Conservation (phyloP, 1,140 invertebrate species). For the Trachymyrmex cornetzi region DNA sequence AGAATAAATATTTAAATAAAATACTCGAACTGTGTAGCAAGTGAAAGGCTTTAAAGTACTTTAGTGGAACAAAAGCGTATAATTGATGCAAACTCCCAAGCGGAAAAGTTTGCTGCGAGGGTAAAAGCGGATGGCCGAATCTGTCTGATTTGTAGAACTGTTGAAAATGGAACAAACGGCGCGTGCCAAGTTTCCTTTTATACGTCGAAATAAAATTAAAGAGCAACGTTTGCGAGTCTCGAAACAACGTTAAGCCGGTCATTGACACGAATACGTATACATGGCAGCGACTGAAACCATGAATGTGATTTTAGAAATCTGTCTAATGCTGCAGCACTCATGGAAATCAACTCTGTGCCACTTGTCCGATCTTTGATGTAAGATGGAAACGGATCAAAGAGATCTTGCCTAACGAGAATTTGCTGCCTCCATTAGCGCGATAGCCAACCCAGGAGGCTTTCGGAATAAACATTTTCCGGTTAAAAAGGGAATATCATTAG, state of each 20-base stretch:
- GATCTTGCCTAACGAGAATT: conserved; percentile 54
- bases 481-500: conserved; percentile 54
- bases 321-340: background rate
- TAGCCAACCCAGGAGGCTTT: conserved; percentile 6
- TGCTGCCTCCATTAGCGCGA: conserved; percentile 64
- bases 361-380: background rate
- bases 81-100: conserved; percentile 59
- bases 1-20: conserved; percentile 41
- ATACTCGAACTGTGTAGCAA: conserved; percentile 38
- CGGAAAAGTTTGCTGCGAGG: conserved; percentile 45
- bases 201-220: conserved; percentile 48
- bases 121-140: conserved; percentile 54
- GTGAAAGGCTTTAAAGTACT: conserved; percentile 52
- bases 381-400: conserved; percentile 46
- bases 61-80: conserved; percentile 51
- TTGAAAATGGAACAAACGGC: conserved; percentile 50
- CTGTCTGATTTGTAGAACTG: conserved; percentile 39
- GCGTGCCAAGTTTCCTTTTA: conserved; percentile 44
- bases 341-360: background rate
- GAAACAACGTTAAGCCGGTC: conserved; percentile 7
- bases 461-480: conserved; percentile 53
- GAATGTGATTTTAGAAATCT: conserved; percentile 30
- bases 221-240: background rate
- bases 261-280: background rate
- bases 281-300: background rate